phyloP scores from a whole-genome alignment of 2,113 vertebrate species.

The Tringa solitaria region DNA sequence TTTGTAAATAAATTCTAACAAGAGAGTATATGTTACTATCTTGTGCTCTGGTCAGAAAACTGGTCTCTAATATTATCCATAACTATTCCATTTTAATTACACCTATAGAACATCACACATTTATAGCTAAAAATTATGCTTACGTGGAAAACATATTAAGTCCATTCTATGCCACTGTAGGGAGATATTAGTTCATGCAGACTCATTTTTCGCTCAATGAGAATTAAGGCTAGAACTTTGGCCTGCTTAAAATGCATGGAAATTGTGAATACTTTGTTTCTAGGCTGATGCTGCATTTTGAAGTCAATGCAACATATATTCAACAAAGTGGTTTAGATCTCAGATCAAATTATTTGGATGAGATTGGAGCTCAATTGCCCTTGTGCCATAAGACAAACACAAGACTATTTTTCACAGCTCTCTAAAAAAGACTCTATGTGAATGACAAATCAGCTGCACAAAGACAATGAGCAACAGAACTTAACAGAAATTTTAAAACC shows the following conservation, averaged over 20 bases:
- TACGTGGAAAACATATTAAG: not conserved
- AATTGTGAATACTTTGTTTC: not conserved
- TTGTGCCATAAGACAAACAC: conserved; percentile 32
- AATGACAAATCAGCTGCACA: not conserved
- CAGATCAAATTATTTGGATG: conserved; percentile 38
- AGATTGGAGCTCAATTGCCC: conserved; percentile 28
- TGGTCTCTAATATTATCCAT: not conserved
- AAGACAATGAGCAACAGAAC: not conserved
- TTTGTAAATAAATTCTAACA: not conserved
- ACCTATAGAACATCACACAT: not conserved
- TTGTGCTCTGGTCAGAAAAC: not conserved
- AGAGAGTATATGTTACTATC: not conserved
- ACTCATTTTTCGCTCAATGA: not conserved
- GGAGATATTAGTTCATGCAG: not conserved
- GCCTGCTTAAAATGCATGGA: conserved; percentile 44
- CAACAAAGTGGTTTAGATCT: not conserved
- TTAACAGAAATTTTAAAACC: not conserved
- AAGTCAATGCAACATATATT: not conserved
- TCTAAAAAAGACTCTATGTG: not conserved
- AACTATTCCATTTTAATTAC: not conserved
- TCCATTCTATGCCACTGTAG: not conserved
- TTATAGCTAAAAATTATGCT: not conserved
- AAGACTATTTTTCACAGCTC: not conserved
- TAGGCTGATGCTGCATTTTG: not conserved
- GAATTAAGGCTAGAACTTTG: not conserved